Evolutionary conservation across 2,888 invertebrate genomes (phyloP).

Genomic region (Plebejus anna): DNA sequence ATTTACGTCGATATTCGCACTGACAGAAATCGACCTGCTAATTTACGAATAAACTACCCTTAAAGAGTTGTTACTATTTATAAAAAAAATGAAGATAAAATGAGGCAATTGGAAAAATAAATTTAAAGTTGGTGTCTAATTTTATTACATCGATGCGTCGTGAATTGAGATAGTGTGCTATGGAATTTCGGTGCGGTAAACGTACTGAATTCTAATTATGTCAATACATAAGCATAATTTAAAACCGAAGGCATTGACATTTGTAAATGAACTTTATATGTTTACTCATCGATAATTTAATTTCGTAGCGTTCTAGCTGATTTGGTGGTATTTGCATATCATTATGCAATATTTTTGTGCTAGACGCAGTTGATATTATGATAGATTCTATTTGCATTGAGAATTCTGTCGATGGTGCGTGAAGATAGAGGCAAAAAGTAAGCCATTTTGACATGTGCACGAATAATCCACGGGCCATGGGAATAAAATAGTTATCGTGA

Average conservation of each 20-base stretch:
- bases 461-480: background rate
- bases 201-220: conserved; percentile 29
- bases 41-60: too few species aligned
- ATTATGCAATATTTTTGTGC: background rate
- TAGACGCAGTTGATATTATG: background rate
- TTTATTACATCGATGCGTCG: conserved; percentile 6
- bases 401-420: background rate
- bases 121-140: background rate
- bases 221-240: conserved; percentile 26
- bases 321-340: conserved; percentile 18
- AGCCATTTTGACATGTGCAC: background rate
- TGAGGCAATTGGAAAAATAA: background rate
- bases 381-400: background rate
- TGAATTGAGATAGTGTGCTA: background rate
- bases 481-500: background rate
- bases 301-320: conserved; percentile 20
- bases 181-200: background rate
- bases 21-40: too few species aligned
- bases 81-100: background rate
- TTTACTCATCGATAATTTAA: conserved; percentile 10
- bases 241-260: conserved; percentile 29
- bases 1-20: too few species aligned
- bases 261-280: conserved; percentile 30
- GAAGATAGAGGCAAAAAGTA: background rate
- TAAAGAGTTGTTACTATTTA: background rate